Evolutionary conservation across 1,140 invertebrate species (phyloP), one percentile per base, ranked within the genome.

Genomic region (Drosophila miranda): DNA sequence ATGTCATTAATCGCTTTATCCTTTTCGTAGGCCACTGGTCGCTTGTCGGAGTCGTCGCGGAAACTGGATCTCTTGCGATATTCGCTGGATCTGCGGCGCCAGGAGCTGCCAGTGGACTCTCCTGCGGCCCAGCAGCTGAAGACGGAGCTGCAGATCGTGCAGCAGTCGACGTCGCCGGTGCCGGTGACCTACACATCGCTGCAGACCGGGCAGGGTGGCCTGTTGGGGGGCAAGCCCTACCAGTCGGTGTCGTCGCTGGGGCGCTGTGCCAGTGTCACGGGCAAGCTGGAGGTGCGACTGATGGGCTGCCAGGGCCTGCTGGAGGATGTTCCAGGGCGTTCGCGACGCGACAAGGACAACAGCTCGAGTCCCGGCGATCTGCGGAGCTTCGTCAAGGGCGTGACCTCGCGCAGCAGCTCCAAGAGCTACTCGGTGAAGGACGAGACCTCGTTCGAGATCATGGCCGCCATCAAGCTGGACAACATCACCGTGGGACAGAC

Each of bases 261-360:
- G 59, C 93, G 94, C 91, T 95, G 93, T 90, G 95, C 94, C 74
- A 94, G 95, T 74, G 93, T 93, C n/a, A 93, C 93, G 4, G 92
- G 94, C 14, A 94, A 93, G 41, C 93, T 95, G 38, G 93, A 96
- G 92, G 95, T 96, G 57, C 93, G 98, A 72, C 92, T 99, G 71
- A 98, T 99, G 95, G 98, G 98, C n/a, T 99, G 98, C 89, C 98
- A 99, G 92, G 98, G 97, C 92, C 92, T 99, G 54, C 92, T 98
- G 50, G 98, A 99, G 92, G 98, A 99, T 92, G 97, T 99, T 9
- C 98, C 98, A 11, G 97, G 97, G 1, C 93, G 98, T 69, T 96
- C 95, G 30, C 94, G 95, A 68, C 93, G 95, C 78, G 96, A 96
- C 75, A 95, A 95, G 80, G 95, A 97, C 59, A 94, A 94, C n/a